Evolutionary conservation across 2,797 vertebrate species (phyloP).

Genomic region (Clarias laeviceps): DNA sequence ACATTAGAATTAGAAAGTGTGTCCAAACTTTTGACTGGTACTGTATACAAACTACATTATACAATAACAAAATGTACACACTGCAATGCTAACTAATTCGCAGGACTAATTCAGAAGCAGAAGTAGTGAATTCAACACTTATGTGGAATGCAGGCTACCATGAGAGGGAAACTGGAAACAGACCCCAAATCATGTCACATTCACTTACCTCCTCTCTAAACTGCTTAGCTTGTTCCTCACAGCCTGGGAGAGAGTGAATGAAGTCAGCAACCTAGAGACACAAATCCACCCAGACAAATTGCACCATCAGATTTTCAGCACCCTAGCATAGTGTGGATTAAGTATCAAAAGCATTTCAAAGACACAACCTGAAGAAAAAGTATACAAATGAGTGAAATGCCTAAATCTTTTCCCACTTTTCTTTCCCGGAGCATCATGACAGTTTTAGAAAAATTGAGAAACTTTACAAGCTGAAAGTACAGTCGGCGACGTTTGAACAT

Average conservation of each 20-base stretch:
- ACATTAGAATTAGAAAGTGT: no score
- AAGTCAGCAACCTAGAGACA: conserved; percentile 83
- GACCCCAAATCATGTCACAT: neutral
- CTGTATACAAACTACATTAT: neutral
- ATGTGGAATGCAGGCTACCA: neutral
- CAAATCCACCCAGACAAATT: conserved; percentile 41
- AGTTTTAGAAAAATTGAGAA: neutral
- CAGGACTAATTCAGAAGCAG: neutral
- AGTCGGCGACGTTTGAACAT: neutral
- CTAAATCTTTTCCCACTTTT: conserved; percentile 1
- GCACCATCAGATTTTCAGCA: conserved; percentile 11
- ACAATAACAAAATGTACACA: neutral
- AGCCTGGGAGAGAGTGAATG: conserved; percentile 86
- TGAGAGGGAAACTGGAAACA: neutral
- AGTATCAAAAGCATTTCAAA: neutral
- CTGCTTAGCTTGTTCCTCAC: conserved; percentile 83
- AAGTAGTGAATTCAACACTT: neutral
- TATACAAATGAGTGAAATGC: neutral
- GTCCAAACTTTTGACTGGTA: no score
- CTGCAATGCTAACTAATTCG: neutral
- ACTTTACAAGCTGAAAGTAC: neutral
- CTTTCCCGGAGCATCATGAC: neutral
- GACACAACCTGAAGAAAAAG: neutral
- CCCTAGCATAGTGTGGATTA: neutral
- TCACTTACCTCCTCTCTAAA: conserved; percentile 88